Percentiles rank a stretch among this genome's conserved stretches.
Conservation (phyloP, 2,797 vertebrate genomes). For the Eremophila alpestris region DNA sequence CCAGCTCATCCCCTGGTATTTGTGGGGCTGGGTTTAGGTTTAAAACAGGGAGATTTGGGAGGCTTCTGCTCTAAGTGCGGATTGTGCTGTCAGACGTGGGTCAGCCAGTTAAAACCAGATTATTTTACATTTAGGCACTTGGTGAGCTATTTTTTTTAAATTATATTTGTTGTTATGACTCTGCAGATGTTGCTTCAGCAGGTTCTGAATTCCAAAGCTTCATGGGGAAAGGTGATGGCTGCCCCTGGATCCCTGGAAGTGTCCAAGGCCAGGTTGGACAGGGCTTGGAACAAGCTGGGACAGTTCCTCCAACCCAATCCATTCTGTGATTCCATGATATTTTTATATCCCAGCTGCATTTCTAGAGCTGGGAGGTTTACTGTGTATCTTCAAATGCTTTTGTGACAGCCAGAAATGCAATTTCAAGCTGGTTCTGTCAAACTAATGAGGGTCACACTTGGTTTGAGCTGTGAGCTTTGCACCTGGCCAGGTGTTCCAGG, state of each 20-base stretch:
- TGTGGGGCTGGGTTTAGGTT: background rate
- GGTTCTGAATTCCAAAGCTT: background rate
- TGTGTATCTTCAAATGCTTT: fast-evolving
- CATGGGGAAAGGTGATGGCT: background rate
- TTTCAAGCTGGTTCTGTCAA: background rate
- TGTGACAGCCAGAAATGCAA: background rate
- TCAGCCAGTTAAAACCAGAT: background rate
- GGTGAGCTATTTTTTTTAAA: no score
- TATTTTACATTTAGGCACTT: background rate
- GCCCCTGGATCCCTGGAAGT: background rate
- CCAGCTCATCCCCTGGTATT: background rate
- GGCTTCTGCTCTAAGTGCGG: background rate
- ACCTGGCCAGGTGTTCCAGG: fast-evolving
- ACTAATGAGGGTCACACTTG: fast-evolving
- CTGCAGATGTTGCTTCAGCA: background rate
- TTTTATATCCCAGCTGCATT: background rate
- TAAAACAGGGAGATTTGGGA: background rate
- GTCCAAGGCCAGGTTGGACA: background rate
- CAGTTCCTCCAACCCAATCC: no score
- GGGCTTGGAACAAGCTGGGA: background rate
- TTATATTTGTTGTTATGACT: background rate
- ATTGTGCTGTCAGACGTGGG: background rate
- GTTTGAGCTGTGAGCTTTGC: background rate
- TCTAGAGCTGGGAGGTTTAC: background rate
- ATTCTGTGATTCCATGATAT: background rate